Conservation (phyloP, 2,113 vertebrate species). For the Amazona vittata region DNA sequence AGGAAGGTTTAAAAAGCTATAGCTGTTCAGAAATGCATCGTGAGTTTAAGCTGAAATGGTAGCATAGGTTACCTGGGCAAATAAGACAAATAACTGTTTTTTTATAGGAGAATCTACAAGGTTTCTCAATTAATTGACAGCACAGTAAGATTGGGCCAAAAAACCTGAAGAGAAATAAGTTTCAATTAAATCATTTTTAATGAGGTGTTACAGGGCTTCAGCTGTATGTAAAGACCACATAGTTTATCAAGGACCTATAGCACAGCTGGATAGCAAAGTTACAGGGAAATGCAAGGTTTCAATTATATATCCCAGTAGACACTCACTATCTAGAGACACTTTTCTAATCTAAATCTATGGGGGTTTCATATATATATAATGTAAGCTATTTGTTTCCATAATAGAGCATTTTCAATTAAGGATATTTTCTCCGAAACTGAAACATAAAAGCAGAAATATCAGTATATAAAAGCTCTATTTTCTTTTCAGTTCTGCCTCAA, state of each 20-base stretch:
- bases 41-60: background rate
- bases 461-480: background rate
- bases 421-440: background rate
- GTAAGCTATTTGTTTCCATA: background rate
- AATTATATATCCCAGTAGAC: background rate
- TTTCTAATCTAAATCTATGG: background rate
- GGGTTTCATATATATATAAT: background rate
- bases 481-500: background rate
- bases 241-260: background rate
- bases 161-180: background rate
- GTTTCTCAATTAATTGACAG: background rate
- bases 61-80: background rate
- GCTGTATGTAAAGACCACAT: background rate
- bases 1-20: background rate
- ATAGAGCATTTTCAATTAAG: background rate
- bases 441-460: background rate
- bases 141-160: background rate
- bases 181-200: background rate
- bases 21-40: background rate
- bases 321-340: rapidly evolving
- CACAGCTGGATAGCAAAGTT: background rate
- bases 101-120: background rate
- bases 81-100: background rate
- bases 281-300: background rate
- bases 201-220: background rate